Evolutionary conservation across 2,797 vertebrate genomes (phyloP), one percentile per base, ranked within the genome.

Genomic region (Hypotaenidia okinawae): DNA sequence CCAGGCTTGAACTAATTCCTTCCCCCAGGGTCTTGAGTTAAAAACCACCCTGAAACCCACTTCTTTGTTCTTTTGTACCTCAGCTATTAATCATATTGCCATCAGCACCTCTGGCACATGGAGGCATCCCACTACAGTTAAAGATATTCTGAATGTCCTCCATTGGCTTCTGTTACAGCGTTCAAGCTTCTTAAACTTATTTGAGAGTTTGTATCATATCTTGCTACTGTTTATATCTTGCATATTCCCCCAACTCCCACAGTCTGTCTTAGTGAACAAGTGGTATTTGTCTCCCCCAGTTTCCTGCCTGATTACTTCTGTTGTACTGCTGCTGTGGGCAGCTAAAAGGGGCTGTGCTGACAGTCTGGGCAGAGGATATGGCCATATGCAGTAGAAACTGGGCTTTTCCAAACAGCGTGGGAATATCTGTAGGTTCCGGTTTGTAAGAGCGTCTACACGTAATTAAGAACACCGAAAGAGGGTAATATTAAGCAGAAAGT

Each of bases 1-100:
- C 95, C 95, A 93, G 95, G 77, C 92, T 95, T 93, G 85, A 93
- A 77, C 87, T 92, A 95, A 96, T 95, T 96, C 94, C 77, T 70
- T 95, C 43, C 94, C 87, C 77, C 52, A 82, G 89, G 92, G 68
- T 95, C 79, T 37, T 70, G 78, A 94, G 95, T 94, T 94, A 89
- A 94, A 97, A 96, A 91, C 91, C 78, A 70, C 17, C 22, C 86
- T 90, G 95, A 90, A 91, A 87, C 84, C 61, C 57, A 37, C 93
- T 84, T 95, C 84, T 72, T 81, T 82, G 54, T 81, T 83, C 77
- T 74, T 68, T 94, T 96, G 87, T 96, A 89, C 90, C 75, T 93
- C 63, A 73, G 58, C 80, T 95, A 88, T 93, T 92, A 96, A 95
- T 95, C 39, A 39, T 75, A 73, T 68, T 87, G 72, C 80, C 81